Evolutionary conservation across 2,888 invertebrate species (phyloP).

Genomic region (Campaea margaritaria): DNA sequence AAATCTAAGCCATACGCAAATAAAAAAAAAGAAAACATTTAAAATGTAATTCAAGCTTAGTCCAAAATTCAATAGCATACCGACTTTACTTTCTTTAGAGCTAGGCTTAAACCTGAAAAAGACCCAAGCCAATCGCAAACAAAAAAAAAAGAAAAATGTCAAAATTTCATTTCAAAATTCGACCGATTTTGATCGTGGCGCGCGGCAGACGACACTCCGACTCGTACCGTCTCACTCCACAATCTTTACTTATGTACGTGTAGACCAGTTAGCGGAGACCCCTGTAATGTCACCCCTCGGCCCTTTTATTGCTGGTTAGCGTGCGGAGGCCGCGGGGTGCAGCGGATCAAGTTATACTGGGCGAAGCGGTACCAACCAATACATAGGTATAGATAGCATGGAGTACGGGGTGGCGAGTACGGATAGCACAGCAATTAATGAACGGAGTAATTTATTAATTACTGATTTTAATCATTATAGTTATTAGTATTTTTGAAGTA

Average conservation of each 20-base stretch:
- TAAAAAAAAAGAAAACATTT: no score
- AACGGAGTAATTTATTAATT: slow-evolving; percentile 22
- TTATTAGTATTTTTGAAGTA: background rate
- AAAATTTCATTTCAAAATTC: slow-evolving; percentile 75
- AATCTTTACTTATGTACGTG: slow-evolving; percentile 73
- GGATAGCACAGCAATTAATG: slow-evolving; percentile 52
- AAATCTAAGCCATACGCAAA: no score
- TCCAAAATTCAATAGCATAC: no score
- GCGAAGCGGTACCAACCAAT: slow-evolving; percentile 81
- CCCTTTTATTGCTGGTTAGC: slow-evolving; percentile 57
- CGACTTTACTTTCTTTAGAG: no score
- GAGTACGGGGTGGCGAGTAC: slow-evolving; percentile 76
- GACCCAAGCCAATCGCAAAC: no score
- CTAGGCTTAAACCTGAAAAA: no score
- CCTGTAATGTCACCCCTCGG: slow-evolving; percentile 61
- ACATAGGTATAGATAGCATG: slow-evolving; percentile 74
- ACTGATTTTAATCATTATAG: slow-evolving; percentile 1
- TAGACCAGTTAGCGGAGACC: slow-evolving; percentile 59
- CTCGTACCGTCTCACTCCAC: slow-evolving; percentile 68
- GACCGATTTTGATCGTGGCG: slow-evolving; percentile 80
- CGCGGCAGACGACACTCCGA: slow-evolving; percentile 81
- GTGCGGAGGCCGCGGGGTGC: slow-evolving; percentile 57
- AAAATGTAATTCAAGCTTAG: no score
- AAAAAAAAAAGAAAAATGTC: slow-evolving; percentile 57
- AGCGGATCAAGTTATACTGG: slow-evolving; percentile 66